A percentile compares a stretch with the other conserved stretches of the same genome.
phyloP scores from a whole-genome alignment of 2,113 vertebrate species.

The Pyxicephalus adspersus region DNA sequence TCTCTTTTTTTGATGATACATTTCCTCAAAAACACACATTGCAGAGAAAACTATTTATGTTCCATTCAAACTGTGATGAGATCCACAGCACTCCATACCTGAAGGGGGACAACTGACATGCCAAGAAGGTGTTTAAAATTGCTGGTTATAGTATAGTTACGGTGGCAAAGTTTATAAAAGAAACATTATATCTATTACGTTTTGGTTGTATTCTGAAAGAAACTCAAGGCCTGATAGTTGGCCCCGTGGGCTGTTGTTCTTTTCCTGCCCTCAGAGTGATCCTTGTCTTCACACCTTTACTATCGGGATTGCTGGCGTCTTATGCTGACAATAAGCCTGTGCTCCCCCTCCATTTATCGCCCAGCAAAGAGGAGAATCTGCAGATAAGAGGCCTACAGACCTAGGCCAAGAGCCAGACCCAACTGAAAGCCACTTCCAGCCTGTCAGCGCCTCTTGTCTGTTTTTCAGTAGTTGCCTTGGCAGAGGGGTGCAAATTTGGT shows the following conservation, averaged over 20 bases:
- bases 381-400: constrained; percentile 38
- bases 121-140: too few species aligned
- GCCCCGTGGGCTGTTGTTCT: not conserved
- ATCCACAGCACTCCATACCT: too few species aligned
- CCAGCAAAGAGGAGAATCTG: constrained; percentile 36
- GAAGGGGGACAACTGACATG: too few species aligned
- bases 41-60: too few species aligned
- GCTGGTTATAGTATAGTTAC: too few species aligned
- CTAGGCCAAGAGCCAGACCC: constrained; percentile 42
- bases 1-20: too few species aligned
- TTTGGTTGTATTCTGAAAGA: too few species aligned
- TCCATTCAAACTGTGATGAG: too few species aligned
- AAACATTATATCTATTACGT: too few species aligned
- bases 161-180: too few species aligned
- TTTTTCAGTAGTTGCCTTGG: constrained; percentile 13
- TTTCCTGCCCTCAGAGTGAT: not conserved
- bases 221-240: not conserved
- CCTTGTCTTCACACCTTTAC: constrained; percentile 19
- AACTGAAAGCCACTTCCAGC: constrained; percentile 21
- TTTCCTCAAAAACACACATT: too few species aligned
- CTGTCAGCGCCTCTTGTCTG: constrained; percentile 38
- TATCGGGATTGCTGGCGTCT: not conserved
- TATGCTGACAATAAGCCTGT: constrained; percentile 13
- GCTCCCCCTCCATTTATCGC: constrained; percentile 33
- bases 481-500: not conserved